These are phyloP conservation scores for Lota lota DNA, from an alignment of 2,113 vertebrate species.

Conservation along the genomic window DNA sequence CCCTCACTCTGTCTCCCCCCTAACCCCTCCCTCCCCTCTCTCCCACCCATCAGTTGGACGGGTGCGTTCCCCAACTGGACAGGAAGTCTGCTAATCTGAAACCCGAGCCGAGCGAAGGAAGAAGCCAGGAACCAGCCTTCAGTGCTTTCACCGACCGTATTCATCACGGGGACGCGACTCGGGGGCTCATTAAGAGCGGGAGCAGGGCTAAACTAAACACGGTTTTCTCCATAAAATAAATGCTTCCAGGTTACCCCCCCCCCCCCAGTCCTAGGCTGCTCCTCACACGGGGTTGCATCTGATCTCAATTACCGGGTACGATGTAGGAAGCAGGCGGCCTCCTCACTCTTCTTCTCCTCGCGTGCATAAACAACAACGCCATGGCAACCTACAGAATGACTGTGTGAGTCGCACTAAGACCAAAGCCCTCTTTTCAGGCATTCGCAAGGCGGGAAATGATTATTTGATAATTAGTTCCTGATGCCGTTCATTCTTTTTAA, in stretches of 20 bases:
- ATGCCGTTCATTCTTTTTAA: conserved; percentile 59
- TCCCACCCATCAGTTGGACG: conserved; percentile 40
- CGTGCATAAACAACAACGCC: conserved; percentile 39
- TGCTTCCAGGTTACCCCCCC: conserved; percentile 89
- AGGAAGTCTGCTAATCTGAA: conserved; percentile 90
- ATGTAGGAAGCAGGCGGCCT: conserved; percentile 71
- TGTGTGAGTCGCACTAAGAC: too few species aligned
- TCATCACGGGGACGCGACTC: conserved; percentile 77
- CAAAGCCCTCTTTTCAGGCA: conserved; percentile 31
- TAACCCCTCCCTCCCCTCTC: conserved; percentile 2
- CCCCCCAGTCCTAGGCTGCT: conserved; percentile 80
- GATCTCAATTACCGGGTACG: conserved; percentile 82
- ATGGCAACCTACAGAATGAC: conserved; percentile 50
- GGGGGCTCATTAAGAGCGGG: conserved; percentile 66
- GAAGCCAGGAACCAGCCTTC: conserved; percentile 81
- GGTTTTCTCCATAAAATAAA: conserved; percentile 86
- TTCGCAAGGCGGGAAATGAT: conserved; percentile 49
- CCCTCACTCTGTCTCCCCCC: neutral
- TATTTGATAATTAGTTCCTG: conserved; percentile 70
- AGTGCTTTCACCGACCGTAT: conserved; percentile 85
- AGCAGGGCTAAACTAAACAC: conserved; percentile 78
- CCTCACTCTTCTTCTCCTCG: conserved; percentile 12
- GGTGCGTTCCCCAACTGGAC: conserved; percentile 68
- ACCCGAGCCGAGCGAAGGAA: conserved; percentile 82
- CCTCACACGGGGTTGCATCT: conserved; percentile 74